A percentile compares a stretch with the other conserved stretches of the same genome.
These are phyloP conservation scores for Geophilus truncorum DNA, from an alignment of 2,888 invertebrate species.

Conservation along the genomic window DNA sequence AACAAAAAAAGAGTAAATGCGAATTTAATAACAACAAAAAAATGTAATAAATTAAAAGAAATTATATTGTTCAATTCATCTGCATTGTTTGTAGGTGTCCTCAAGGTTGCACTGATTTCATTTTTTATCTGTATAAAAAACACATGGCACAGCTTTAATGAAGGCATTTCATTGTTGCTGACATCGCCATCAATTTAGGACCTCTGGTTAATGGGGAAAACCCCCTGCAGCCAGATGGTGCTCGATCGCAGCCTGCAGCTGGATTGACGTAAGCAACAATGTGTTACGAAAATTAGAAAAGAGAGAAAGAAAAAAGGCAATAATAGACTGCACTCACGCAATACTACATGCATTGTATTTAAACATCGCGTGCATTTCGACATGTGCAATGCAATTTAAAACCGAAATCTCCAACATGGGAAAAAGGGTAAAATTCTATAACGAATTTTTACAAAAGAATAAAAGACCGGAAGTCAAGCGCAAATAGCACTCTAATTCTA, in stretches of 20 bases:
- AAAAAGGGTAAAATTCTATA: slow-evolving; percentile 1
- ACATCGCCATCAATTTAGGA: background rate
- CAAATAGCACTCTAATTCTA: background rate
- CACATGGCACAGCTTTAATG: background rate
- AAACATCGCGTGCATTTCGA: background rate
- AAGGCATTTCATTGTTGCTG: slow-evolving; percentile 16
- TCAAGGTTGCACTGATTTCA: background rate
- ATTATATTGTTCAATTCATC: background rate
- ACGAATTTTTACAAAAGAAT: background rate
- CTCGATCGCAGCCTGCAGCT: background rate
- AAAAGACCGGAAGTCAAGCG: background rate
- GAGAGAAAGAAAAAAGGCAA: background rate
- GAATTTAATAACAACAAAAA: background rate
- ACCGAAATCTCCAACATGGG: background rate
- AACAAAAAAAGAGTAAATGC: background rate
- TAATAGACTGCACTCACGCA: background rate
- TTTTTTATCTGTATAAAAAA: background rate
- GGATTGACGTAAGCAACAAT: slow-evolving; percentile 1
- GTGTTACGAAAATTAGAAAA: background rate
- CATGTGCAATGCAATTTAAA: background rate
- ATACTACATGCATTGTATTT: background rate
- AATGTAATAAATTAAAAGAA: background rate
- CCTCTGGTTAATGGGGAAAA: background rate
- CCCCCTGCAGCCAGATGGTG: slow-evolving; percentile 13
- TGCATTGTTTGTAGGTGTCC: background rate